Conservation (phyloP, 2,888 invertebrate genomes). For the Diplazon laetatorius region DNA sequence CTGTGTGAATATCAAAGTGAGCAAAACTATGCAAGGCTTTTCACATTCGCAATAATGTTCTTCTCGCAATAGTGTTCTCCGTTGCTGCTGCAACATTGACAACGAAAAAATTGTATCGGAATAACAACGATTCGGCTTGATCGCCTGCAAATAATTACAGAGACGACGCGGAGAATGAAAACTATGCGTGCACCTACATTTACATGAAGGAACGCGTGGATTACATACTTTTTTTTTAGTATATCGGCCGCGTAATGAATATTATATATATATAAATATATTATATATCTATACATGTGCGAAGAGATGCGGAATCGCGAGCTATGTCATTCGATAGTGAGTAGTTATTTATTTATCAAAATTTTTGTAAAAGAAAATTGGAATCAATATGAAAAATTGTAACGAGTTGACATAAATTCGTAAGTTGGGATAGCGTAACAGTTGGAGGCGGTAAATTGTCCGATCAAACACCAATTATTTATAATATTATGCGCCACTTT, state of each 20-base stretch:
- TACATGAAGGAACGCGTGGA: conserved; percentile 47
- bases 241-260: conserved; percentile 68
- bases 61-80: too few species aligned
- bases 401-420: background rate
- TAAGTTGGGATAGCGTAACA: background rate
- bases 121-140: too few species aligned
- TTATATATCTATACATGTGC: conserved; percentile 64
- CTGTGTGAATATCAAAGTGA: background rate
- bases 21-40: conserved; percentile 1
- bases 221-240: conserved; percentile 49
- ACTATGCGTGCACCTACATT: conserved; percentile 14
- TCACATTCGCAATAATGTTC: conserved; percentile 21
- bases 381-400: background rate
- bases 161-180: background rate
- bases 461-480: conserved; percentile 30
- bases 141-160: too few species aligned
- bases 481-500: conserved; percentile 50
- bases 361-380: background rate
- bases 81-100: conserved; percentile 18
- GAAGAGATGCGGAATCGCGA: conserved; percentile 36
- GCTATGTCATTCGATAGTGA: too few species aligned
- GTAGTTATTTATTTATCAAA: too few species aligned
- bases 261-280: conserved; percentile 76
- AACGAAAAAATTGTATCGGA: too few species aligned
- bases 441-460: background rate